Base-by-base conservation (phyloP, 2,888 invertebrate genomes). In the Papilio demoleus region DNA sequence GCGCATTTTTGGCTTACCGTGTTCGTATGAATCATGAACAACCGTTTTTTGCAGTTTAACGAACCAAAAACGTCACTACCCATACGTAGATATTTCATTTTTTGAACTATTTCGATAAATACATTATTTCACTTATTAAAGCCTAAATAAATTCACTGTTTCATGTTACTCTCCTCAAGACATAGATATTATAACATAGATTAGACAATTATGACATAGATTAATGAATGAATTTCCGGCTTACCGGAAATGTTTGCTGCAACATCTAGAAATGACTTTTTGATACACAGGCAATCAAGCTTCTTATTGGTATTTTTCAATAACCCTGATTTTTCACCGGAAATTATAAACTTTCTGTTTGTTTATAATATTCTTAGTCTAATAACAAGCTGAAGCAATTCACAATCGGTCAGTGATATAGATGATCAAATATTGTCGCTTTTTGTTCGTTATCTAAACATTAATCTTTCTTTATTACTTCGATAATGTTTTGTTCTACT, bases 21-120 rank as follows among this genome's bases (percentile, higher is more conserved):
- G 47, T 17, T n/a, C 8, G 6, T 6, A 47, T 66, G 66, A 66
- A 14, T 66, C 66, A 66, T 38, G 22, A 11, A 64, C 47, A 47
- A 66, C 45, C 50, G 60, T 60, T 47, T 66, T 60, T 59, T 11
- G 45, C 17, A 24, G 34, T 56, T 56, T 56, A 65, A 45, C 17
- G 45, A 65, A 59, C 1, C 14, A 5, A n/a, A 40, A 38, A 60
- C 40, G 40, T 40, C 60, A 38, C 38, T 4, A 12, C 12, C 4
- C 27, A 22, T 22, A 22, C 11, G 11, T 47, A 17, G n/a, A n/a
- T n/a, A n/a, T n/a, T 36, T 36, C 11, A 47, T 12, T 47, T 12
- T 47, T 47, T 17, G 8, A 42, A 17, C n/a, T 3, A n/a, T 12
- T 14, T 14, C 0, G 38, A 14, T 14, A 38, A 38, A n/a, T 40